These are phyloP conservation scores for Chelon labrosus DNA, from an alignment of 2,797 vertebrate genomes.

Conservation along the genomic window DNA sequence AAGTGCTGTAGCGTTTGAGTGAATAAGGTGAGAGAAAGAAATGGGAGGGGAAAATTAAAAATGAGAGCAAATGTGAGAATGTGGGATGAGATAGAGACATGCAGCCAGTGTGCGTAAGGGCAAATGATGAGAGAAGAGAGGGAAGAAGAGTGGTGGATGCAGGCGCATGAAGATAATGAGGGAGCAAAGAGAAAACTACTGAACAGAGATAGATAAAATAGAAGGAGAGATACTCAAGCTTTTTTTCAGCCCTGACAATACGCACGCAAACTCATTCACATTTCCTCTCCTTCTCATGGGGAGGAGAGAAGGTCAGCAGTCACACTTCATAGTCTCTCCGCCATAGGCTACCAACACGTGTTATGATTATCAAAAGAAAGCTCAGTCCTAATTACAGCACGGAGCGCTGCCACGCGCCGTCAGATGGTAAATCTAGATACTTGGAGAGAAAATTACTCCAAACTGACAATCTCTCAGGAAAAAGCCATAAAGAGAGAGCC, in stretches of 20 bases:
- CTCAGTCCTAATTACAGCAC: constrained; percentile 65
- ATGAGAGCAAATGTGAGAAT: constrained; percentile 26
- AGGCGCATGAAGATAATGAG: constrained; percentile 26
- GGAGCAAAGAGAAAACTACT: constrained; percentile 22
- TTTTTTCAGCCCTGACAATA: constrained; percentile 26
- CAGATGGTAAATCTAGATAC: constrained; percentile 48
- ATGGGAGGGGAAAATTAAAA: not conserved
- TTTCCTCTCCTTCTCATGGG: constrained; percentile 28
- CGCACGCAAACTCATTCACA: constrained; percentile 21
- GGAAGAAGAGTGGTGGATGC: not conserved
- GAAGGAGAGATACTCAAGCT: constrained; percentile 34
- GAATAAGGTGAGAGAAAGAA: too few relatives aligned
- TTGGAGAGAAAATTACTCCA: constrained; percentile 45
- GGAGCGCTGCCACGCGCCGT: constrained; percentile 31
- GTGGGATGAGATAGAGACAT: constrained; percentile 15
- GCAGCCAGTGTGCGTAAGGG: constrained; percentile 11
- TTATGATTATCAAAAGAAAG: constrained; percentile 69
- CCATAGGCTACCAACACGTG: constrained; percentile 65
- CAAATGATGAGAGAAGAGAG: constrained; percentile 15
- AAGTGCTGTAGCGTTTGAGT: not conserved
- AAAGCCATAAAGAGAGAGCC: constrained; percentile 31
- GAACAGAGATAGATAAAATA: constrained; percentile 32
- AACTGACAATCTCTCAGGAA: constrained; percentile 10
- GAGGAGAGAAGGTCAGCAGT: constrained; percentile 70
- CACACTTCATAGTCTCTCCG: constrained; percentile 50